These are phyloP conservation scores for Hyposoter dolosus DNA, from an alignment of 2,888 invertebrate species.

Conservation along the genomic window DNA sequence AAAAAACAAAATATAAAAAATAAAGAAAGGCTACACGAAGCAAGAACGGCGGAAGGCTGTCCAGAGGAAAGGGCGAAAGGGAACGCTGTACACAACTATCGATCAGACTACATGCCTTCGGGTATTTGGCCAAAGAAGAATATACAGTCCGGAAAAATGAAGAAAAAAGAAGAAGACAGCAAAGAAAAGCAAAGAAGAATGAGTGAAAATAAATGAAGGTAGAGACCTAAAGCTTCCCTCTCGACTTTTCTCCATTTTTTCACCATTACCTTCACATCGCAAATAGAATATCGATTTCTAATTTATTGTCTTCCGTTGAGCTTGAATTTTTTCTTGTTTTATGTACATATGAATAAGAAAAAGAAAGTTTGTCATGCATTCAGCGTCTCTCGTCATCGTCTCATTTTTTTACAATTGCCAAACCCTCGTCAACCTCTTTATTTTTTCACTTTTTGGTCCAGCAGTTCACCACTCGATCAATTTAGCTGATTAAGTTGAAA, in stretches of 20 bases:
- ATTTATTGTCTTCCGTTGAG: conserved; percentile 22
- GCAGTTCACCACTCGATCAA: not conserved
- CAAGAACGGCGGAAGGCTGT: conserved; percentile 7
- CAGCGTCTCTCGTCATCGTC: conserved; percentile 20
- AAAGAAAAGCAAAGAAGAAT: conserved; percentile 26
- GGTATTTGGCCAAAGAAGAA: conserved; percentile 42
- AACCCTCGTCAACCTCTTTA: conserved; percentile 19
- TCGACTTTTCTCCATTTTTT: conserved; percentile 39
- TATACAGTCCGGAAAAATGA: conserved; percentile 56
- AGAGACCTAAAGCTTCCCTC: conserved; percentile 21
- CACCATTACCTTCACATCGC: conserved; percentile 45
- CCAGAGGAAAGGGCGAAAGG: conserved; percentile 4
- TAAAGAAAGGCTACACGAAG: conserved; percentile 16
- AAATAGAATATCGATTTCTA: conserved; percentile 60
- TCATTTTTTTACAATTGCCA: conserved; percentile 39
- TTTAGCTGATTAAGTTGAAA: not conserved
- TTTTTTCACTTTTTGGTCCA: not conserved
- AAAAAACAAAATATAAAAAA: not conserved
- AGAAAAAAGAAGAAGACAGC: conserved; percentile 38
- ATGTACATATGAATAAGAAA: not conserved
- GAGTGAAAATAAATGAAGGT: conserved; percentile 21
- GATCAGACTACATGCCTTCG: conserved; percentile 65
- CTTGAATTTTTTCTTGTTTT: not conserved
- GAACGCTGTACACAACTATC: conserved; percentile 63
- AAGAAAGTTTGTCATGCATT: conserved; percentile 8